phyloP scores from a whole-genome alignment of 2,888 invertebrate genomes.

The Phalera bucephala region DNA sequence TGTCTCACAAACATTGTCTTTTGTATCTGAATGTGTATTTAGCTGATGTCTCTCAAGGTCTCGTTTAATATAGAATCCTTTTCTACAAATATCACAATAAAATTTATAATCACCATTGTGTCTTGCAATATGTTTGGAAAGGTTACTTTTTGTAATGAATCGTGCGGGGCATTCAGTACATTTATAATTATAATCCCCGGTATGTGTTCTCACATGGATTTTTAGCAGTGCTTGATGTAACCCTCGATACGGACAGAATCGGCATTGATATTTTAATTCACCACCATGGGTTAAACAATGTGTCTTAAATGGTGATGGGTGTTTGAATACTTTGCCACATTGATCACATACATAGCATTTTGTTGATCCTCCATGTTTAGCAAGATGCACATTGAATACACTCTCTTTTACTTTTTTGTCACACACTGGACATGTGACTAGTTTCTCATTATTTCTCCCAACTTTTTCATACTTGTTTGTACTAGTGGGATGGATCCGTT shows the following conservation, averaged over 20 bases:
- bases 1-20: conserved; percentile 36
- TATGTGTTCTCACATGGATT: conserved; percentile 46
- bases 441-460: conserved; percentile 1
- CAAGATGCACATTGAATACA: conserved; percentile 30
- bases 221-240: conserved; percentile 41
- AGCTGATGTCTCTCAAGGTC: conserved; percentile 33
- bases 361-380: conserved; percentile 22
- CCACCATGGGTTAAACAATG: conserved; percentile 41
- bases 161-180: conserved; percentile 41
- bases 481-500: conserved; percentile 17
- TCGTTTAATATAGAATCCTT: conserved; percentile 26
- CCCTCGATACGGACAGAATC: conserved; percentile 46
- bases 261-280: conserved; percentile 44
- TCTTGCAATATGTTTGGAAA: conserved; percentile 35
- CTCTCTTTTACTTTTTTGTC: conserved; percentile 22
- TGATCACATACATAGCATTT: conserved; percentile 42
- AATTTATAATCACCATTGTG: conserved; percentile 23
- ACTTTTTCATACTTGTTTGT: background rate
- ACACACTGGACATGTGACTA: conserved; percentile 34
- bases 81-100: conserved; percentile 31
- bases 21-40: conserved; percentile 31
- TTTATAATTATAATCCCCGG: conserved; percentile 44
- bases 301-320: conserved; percentile 36
- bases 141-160: conserved; percentile 48
- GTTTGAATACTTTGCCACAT: conserved; percentile 42